Percentiles rank a stretch among this genome's conserved stretches.
These are phyloP conservation scores for Rapana venosa DNA, from an alignment of 2,888 invertebrate genomes.

Conservation along the genomic window DNA sequence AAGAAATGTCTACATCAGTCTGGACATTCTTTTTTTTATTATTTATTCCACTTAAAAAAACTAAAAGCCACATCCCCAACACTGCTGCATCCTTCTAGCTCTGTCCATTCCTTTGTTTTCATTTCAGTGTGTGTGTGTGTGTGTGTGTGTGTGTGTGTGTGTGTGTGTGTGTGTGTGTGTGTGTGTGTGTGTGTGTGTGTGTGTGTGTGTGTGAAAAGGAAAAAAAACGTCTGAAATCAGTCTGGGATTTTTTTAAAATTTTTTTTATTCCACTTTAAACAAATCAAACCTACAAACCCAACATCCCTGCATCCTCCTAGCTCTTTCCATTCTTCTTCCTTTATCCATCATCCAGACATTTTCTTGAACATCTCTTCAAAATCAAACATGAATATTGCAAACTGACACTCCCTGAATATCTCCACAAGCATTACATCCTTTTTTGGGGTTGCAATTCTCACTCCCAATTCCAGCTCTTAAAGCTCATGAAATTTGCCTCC, in stretches of 20 bases:
- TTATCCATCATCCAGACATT: not conserved
- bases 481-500: too few relatives aligned
- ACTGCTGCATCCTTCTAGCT: not conserved
- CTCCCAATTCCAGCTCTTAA: too few relatives aligned
- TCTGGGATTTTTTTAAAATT: not conserved
- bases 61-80: not conserved
- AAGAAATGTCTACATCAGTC: too few relatives aligned
- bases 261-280: not conserved
- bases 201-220: too few relatives aligned
- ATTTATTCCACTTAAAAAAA: not conserved
- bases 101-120: not conserved
- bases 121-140: not conserved
- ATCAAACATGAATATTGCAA: too few relatives aligned
- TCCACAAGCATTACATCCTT: too few relatives aligned
- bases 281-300: too few relatives aligned
- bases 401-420: too few relatives aligned
- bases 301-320: not conserved
- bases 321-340: not conserved
- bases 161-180: constrained; percentile 18
- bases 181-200: not conserved
- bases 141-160: constrained; percentile 6
- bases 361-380: too few relatives aligned
- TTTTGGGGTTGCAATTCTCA: too few relatives aligned
- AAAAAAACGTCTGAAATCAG: too few relatives aligned
- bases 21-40: not conserved